These are phyloP conservation scores for Chiridota heheva DNA, from an alignment of 35 echinoderm and acorn worm species.

Conservation along the genomic window DNA sequence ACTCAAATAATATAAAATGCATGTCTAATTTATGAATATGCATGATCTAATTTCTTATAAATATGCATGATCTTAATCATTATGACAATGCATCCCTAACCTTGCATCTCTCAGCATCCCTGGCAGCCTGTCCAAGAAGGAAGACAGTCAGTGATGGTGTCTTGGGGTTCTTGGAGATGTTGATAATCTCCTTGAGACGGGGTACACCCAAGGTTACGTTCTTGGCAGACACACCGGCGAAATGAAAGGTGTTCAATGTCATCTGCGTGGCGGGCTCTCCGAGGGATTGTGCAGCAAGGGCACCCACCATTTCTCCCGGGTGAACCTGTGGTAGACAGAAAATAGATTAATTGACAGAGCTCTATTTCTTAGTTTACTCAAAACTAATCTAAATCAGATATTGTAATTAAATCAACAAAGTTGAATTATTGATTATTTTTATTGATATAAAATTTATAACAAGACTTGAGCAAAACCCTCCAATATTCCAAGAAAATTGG, in stretches of 20 bases:
- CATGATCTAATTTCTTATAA: too few species aligned
- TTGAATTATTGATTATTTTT: too few species aligned
- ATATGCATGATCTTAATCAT: too few species aligned
- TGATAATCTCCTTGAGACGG: conserved; percentile 99
- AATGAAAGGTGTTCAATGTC: conserved; percentile 99
- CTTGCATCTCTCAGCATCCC: conserved; percentile 97
- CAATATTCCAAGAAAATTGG: too few species aligned
- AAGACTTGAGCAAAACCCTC: too few species aligned
- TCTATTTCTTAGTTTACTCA: background rate
- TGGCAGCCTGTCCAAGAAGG: conserved; percentile 81
- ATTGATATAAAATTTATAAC: too few species aligned
- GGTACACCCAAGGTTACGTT: conserved; percentile 99
- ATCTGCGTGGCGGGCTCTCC: conserved; percentile 99
- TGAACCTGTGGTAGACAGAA: conserved; percentile 43
- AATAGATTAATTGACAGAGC: background rate
- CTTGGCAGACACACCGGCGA: conserved; percentile 96
- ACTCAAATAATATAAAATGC: too few species aligned
- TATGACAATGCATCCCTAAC: too few species aligned
- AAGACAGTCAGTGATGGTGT: conserved; percentile 97
- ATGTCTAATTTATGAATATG: too few species aligned
- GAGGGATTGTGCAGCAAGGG: conserved; percentile 93
- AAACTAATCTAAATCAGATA: too few species aligned
- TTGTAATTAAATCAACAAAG: too few species aligned
- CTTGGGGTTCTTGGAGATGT: conserved; percentile 99
- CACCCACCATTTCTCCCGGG: conserved; percentile 93